Base-by-base conservation (phyloP, 2,113 vertebrate genomes). In the Chascanopsetta lugubris region DNA sequence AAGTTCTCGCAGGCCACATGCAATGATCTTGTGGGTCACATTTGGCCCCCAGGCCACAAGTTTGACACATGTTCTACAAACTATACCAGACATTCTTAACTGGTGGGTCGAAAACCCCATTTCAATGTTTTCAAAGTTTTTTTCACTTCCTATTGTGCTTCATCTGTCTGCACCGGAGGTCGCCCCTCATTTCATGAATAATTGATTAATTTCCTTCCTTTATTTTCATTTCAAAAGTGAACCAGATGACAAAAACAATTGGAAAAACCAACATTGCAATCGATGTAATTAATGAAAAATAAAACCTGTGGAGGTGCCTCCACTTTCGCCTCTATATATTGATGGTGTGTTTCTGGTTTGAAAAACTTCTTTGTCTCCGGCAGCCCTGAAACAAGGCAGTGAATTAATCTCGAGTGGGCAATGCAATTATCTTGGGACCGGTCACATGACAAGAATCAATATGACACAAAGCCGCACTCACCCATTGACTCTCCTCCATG, bases 391-490 rank as follows among this genome's bases (percentile, higher is more conserved):
- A 75, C 80, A 78, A 87, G 77, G 75, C 62, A 50, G 75, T 60
- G 76, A 83, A 93, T 91, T 92, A 87, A 91, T 92, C 88, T 87
- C 86, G 62, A 60, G 68, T 87, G 78, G 61, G 57, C 67, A 77
- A 73, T 78, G 82, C 82, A 92, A 92, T 91, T 89, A 93, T 89
- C 79, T 67, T 10, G 75, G 75, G 84, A 83, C 79, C 65, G 87
- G 57, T 72, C 86, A 88, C 68, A 83, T 82, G 88, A 89, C 62
- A 46, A 74, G 80, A 90, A 90, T 92, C 91, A 85, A 92, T 90
- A 84, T 72, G 77, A 86, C 80, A 93, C 93, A 93, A 94, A 87
- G 85, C n/a, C n/a, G n/a, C 81, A 64, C 77, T 67, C 42, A 48
- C 74, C 75, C 87, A 91, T 88, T 85, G 88, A 92, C 83, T 87